Conservation (phyloP, 2,113 vertebrate species). For the Oreochromis niloticus region DNA sequence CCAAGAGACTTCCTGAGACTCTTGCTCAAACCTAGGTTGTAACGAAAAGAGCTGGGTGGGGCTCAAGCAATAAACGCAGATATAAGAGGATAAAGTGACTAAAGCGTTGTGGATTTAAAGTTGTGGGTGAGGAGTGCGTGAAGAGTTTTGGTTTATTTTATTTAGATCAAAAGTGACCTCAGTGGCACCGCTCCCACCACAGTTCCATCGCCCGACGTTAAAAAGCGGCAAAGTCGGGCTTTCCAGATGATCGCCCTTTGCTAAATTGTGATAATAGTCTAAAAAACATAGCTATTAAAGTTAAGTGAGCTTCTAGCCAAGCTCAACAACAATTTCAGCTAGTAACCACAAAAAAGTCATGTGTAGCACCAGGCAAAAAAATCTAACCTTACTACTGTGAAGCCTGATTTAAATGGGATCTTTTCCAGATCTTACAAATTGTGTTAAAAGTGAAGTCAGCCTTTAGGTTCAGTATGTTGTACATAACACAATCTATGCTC, state of each 20-base stretch:
- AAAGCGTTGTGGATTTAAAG: neutral
- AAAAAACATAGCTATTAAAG: neutral
- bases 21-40: neutral
- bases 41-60: neutral
- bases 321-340: neutral
- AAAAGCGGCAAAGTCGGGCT: neutral
- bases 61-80: neutral
- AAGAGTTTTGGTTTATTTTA: neutral
- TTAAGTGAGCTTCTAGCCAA: neutral
- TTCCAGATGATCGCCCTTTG: neutral
- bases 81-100: neutral
- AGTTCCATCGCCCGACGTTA: neutral
- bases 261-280: neutral
- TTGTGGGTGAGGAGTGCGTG: neutral
- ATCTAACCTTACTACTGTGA: neutral
- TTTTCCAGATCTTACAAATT: rapidly evolving
- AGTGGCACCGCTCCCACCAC: neutral
- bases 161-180: neutral
- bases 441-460: neutral
- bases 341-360: neutral
- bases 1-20: neutral
- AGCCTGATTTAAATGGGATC: neutral
- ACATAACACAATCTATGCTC: neutral
- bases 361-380: neutral
- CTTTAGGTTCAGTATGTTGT: neutral